Conservation (phyloP, 2,888 invertebrate species). For the Ethmia dodecea region DNA sequence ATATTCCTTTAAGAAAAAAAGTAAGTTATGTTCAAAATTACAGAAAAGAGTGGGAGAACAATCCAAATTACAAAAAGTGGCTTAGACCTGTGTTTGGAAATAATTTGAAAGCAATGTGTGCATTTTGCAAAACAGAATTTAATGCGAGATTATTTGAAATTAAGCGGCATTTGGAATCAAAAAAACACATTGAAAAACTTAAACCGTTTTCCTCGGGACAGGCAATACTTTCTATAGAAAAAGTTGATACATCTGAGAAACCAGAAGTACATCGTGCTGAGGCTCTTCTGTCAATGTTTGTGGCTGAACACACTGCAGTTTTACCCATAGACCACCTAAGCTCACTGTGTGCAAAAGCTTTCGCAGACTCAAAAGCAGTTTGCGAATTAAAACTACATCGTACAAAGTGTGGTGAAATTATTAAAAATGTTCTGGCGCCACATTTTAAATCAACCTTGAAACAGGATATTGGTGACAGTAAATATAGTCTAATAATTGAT, state of each 20-base stretch:
- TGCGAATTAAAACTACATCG: constrained; percentile 11
- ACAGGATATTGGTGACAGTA: constrained; percentile 10
- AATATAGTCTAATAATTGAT: constrained; percentile 16
- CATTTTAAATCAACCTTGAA: constrained; percentile 13
- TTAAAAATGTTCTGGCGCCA: constrained; percentile 15
- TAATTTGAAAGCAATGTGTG: neutral
- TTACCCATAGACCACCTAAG: neutral
- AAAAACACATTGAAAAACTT: neutral
- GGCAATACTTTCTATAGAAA: neutral
- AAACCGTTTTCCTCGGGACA: neutral
- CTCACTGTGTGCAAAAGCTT: neutral
- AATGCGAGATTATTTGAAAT: neutral
- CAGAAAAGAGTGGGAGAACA: neutral
- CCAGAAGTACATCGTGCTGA: neutral
- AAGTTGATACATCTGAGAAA: neutral
- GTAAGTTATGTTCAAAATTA: neutral
- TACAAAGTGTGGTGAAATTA: constrained; percentile 17
- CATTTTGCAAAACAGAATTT: neutral
- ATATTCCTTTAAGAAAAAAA: neutral
- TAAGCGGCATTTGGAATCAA: neutral
- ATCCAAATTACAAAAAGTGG: neutral
- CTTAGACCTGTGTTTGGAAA: neutral
- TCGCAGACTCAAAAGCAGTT: neutral
- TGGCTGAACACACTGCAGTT: neutral
- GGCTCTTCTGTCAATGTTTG: neutral